Conservation (phyloP, 2,888 invertebrate species). For the Nasonovia ribisnigri region DNA sequence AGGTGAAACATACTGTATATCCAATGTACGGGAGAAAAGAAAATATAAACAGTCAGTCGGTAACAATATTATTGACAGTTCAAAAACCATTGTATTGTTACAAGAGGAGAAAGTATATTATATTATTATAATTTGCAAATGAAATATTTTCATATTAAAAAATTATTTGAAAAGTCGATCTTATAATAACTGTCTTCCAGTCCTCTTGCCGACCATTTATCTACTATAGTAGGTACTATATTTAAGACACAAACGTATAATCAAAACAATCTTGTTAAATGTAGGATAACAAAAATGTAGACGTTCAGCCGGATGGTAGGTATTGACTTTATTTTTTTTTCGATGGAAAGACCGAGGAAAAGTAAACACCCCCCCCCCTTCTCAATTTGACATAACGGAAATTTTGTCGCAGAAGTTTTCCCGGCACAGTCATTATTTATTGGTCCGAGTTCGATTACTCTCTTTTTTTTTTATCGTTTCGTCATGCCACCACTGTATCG, state of each 20-base stretch:
- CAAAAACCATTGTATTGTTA: background rate
- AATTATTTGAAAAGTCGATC: background rate
- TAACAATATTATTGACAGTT: background rate
- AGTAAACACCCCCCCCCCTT: background rate
- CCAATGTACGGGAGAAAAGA: background rate
- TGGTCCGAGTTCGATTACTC: conserved; percentile 12
- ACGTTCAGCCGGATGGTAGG: background rate
- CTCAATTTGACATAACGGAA: conserved; percentile 8
- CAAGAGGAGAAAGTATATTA: background rate
- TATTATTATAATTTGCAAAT: background rate
- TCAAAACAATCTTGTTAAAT: background rate
- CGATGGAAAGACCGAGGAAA: background rate
- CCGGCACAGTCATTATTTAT: background rate
- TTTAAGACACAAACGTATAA: background rate
- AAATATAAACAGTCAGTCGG: background rate
- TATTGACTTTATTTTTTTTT: conserved; percentile 6
- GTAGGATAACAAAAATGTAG: background rate
- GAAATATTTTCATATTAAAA: background rate
- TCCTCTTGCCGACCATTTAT: background rate
- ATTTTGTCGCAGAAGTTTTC: conserved; percentile 2
- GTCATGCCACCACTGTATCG: background rate
- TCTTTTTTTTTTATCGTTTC: background rate
- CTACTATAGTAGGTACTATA: background rate
- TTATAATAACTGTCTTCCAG: background rate
- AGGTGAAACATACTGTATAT: background rate